These are phyloP conservation scores for Lophura nycthemera DNA, from an alignment of 2,113 vertebrate species.

Conservation along the genomic window DNA sequence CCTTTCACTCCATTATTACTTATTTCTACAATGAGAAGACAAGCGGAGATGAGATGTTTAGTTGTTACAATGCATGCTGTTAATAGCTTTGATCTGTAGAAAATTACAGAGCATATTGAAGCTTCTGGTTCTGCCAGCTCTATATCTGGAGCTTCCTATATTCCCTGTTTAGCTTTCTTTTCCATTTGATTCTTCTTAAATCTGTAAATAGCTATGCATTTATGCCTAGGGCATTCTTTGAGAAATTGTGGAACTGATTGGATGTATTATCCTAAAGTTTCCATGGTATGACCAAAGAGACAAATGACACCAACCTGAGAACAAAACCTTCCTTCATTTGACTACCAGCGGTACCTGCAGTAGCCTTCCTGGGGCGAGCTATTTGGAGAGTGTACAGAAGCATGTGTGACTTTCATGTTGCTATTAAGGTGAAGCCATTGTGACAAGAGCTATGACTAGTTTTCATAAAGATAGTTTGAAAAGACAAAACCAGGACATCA, in stretches of 20 bases:
- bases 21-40: background rate
- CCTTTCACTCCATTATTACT: background rate
- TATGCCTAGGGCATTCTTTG: background rate
- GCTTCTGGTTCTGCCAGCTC: slow-evolving; percentile 12
- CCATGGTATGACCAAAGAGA: slow-evolving; percentile 16
- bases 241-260: background rate
- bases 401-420: slow-evolving; percentile 56
- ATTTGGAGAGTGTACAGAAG: slow-evolving; percentile 50
- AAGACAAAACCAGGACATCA: slow-evolving; percentile 53
- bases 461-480: slow-evolving; percentile 52
- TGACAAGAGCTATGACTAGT: slow-evolving; percentile 41
- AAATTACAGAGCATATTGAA: background rate
- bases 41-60: slow-evolving; percentile 37
- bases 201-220: slow-evolving; percentile 57
- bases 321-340: slow-evolving; percentile 55
- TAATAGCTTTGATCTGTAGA: slow-evolving; percentile 27
- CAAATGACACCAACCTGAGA: slow-evolving; percentile 38
- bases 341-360: slow-evolving; percentile 30
- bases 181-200: slow-evolving; percentile 23
- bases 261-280: slow-evolving; percentile 55
- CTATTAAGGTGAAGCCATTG: slow-evolving; percentile 62
- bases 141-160: background rate
- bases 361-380: slow-evolving; percentile 44
- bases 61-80: slow-evolving; percentile 8
- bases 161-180: slow-evolving; percentile 17